Evolutionary conservation across 2,797 vertebrate species (phyloP).

Genomic region (Melanotaenia maccullochi): DNA sequence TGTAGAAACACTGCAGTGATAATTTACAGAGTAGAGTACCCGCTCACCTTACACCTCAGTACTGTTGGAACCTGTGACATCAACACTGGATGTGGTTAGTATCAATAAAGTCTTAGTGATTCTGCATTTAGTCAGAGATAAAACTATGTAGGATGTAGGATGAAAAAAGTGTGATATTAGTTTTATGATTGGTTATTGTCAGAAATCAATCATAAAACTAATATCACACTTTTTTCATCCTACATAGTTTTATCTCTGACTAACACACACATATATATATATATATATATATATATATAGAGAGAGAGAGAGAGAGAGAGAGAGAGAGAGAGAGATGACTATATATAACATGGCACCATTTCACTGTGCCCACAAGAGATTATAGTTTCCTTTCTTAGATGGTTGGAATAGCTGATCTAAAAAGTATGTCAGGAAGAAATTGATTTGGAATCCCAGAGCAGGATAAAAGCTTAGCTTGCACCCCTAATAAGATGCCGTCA

Average conservation of each 20-base stretch:
- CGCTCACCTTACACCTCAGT: neutral
- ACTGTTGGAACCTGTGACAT: neutral
- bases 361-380: constrained; percentile 34
- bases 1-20: neutral
- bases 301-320: too few relatives aligned
- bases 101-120: too few relatives aligned
- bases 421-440: constrained; percentile 66
- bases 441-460: constrained; percentile 51
- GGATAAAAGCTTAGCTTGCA: constrained; percentile 50
- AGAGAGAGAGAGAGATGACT: too few relatives aligned
- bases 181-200: neutral
- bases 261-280: too few relatives aligned
- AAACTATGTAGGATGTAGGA: neutral
- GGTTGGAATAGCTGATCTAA: constrained; percentile 14
- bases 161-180: neutral
- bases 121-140: too few relatives aligned
- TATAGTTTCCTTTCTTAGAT: constrained; percentile 24
- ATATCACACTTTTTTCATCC: too few relatives aligned
- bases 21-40: neutral
- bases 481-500: constrained; percentile 49
- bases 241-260: too few relatives aligned
- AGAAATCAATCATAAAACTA: too few relatives aligned
- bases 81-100: neutral
- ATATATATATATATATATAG: too few relatives aligned
- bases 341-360: constrained; percentile 37